These are phyloP conservation scores for Neoascia interrupta DNA, from an alignment of 2,888 invertebrate genomes.

Conservation along the genomic window DNA sequence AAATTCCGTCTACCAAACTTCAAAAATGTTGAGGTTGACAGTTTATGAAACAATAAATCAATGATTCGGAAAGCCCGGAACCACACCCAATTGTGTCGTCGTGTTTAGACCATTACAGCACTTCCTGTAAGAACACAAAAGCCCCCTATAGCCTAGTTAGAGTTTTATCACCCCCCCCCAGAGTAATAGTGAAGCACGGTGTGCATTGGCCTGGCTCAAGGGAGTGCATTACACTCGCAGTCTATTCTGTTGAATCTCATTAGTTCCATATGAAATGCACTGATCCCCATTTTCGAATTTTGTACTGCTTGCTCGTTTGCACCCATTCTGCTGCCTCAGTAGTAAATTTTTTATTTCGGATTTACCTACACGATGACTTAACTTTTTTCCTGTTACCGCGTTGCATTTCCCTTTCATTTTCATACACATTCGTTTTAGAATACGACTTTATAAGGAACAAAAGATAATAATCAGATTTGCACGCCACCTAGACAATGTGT, in stretches of 20 bases:
- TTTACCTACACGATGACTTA: neutral
- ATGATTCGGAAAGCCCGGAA: conserved; percentile 11
- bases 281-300: conserved; percentile 27
- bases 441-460: neutral
- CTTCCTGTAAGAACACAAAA: conserved; percentile 34
- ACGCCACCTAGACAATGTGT: conserved; percentile 58
- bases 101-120: conserved; percentile 5
- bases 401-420: conserved; percentile 60
- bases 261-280: conserved; percentile 59
- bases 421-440: conserved; percentile 30
- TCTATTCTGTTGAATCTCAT: conserved; percentile 53
- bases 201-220: conserved; percentile 10
- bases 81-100: conserved; percentile 43
- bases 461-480: conserved; percentile 50
- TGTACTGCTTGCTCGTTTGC: neutral
- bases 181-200: conserved; percentile 8
- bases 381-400: neutral
- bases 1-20: too few species aligned
- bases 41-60: conserved; percentile 20
- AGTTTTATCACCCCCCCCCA: conserved; percentile 49
- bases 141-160: conserved; percentile 57
- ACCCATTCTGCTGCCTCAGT: too few species aligned
- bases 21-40: too few species aligned
- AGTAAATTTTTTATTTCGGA: too few species aligned
- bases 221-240: conserved; percentile 18